A percentile compares a stretch with the other conserved stretches of the same genome.
Evolutionary conservation across 2,113 vertebrate species (phyloP).

Genomic region (Dipodomys spectabilis): DNA sequence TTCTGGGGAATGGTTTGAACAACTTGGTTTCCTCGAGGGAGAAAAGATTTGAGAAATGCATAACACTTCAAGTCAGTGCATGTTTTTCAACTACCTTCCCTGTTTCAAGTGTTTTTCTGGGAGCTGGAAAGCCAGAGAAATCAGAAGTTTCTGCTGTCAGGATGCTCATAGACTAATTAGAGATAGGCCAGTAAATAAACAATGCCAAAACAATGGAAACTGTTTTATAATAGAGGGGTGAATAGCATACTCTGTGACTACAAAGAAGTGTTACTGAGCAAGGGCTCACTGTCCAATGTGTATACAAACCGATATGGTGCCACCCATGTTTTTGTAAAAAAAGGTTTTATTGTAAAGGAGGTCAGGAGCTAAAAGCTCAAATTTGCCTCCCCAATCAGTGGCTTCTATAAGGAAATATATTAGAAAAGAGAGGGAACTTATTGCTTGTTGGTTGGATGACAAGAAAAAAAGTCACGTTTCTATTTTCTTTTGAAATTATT

Average conservation of each 20-base stretch:
- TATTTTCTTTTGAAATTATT: no score
- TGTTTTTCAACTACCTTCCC: background rate
- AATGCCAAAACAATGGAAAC: background rate
- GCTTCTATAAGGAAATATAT: background rate
- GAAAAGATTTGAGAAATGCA: background rate
- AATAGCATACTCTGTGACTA: background rate
- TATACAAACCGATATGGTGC: background rate
- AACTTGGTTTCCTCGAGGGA: background rate
- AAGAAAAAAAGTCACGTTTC: background rate
- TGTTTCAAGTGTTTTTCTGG: background rate
- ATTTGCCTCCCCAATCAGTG: background rate
- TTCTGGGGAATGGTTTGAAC: background rate
- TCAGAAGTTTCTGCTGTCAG: constrained; percentile 3
- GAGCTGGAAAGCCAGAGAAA: background rate
- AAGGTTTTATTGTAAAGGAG: background rate
- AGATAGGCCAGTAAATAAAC: background rate
- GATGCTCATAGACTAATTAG: background rate
- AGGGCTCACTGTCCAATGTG: background rate
- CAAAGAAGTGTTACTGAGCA: background rate
- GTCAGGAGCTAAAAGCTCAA: background rate
- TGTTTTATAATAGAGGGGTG: background rate
- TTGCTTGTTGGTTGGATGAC: background rate
- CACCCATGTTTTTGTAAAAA: background rate
- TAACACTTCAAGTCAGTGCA: background rate
- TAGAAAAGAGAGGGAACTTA: background rate